These are phyloP conservation scores for Corythoichthys haematopterus DNA, from an alignment of 2,113 vertebrate species.

Conservation along the genomic window DNA sequence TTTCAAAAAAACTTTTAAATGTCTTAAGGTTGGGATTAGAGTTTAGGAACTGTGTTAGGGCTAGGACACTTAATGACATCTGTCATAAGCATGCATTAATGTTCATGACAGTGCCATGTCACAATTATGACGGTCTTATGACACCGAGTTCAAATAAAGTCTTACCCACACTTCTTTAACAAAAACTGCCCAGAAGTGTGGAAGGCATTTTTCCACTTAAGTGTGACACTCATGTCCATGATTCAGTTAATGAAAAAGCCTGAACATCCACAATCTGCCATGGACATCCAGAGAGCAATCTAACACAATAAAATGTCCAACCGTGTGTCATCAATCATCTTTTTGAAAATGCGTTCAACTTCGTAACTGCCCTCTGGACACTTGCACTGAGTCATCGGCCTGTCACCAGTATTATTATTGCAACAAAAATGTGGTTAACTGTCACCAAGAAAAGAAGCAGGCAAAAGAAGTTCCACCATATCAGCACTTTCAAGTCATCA, in stretches of 20 bases:
- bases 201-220: conserved; percentile 10
- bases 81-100: no score
- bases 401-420: not conserved
- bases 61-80: no score
- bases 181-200: not conserved
- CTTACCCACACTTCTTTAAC: not conserved
- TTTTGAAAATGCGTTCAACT: conserved; percentile 14
- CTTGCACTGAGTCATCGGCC: not conserved
- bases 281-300: conserved; percentile 32
- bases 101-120: no score
- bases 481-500: not conserved
- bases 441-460: not conserved
- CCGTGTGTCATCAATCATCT: conserved; percentile 23
- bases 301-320: conserved; percentile 20
- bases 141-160: no score
- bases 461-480: not conserved
- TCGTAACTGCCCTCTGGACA: not conserved
- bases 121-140: no score
- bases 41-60: no score
- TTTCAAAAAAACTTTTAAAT: no score
- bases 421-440: not conserved
- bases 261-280: conserved; percentile 25
- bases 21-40: no score
- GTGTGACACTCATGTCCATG: conserved; percentile 25
- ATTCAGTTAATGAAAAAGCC: conserved; percentile 33